Conservation (phyloP, 53 echinoderm and acorn worm genomes). For the Antedon mediterranea region DNA sequence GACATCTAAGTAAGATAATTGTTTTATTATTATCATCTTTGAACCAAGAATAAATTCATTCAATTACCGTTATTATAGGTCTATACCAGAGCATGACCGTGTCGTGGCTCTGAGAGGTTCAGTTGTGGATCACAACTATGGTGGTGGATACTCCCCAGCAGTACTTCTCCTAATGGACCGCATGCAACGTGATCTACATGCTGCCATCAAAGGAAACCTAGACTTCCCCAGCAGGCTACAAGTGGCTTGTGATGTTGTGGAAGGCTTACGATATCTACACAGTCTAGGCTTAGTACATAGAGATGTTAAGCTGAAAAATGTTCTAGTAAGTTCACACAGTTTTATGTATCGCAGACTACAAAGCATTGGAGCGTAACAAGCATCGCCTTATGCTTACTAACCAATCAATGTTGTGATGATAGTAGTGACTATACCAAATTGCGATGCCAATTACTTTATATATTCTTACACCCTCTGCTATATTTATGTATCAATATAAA, state of each 20-base stretch:
- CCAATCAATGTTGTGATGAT: no score
- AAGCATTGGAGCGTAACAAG: neutral
- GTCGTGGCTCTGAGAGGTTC: constrained; percentile 78
- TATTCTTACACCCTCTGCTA: no score
- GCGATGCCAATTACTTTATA: no score
- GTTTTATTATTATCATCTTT: no score
- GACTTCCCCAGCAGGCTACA: constrained; percentile 72
- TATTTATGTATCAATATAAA: no score
- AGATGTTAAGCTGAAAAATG: constrained; percentile 97
- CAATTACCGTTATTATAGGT: constrained; percentile 23
- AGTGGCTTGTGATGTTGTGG: constrained; percentile 87
- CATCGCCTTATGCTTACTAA: no score
- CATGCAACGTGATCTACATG: constrained; percentile 77
- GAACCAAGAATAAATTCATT: neutral
- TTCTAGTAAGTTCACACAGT: constrained; percentile 69
- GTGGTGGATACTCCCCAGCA: constrained; percentile 80
- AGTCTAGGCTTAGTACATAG: constrained; percentile 87
- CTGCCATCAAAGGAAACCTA: constrained; percentile 77
- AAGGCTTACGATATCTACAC: constrained; percentile 88
- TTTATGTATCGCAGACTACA: no score
- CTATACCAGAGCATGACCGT: constrained; percentile 71
- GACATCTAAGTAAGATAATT: neutral
- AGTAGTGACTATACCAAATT: no score
- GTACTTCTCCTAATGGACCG: constrained; percentile 92
- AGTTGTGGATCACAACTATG: constrained; percentile 80